Evolutionary conservation across 2,797 vertebrate species (phyloP).

Genomic region (Centroberyx gerrardi): DNA sequence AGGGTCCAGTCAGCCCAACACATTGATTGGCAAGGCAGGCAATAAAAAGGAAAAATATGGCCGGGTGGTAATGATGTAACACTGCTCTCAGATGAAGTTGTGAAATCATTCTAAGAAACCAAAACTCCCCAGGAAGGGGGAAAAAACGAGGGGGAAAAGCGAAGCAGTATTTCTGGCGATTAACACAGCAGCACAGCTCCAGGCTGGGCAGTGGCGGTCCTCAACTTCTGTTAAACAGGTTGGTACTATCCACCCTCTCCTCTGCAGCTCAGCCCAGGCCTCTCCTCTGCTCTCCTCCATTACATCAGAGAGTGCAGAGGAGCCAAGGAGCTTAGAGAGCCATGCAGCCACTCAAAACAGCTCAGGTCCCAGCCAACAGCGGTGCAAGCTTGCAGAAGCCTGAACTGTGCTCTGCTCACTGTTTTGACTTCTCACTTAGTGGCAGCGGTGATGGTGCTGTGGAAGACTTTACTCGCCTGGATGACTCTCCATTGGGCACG

Average conservation of each 20-base stretch:
- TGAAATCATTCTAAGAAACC: constrained; percentile 67
- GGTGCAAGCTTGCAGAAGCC: constrained; percentile 73
- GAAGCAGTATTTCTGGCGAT: constrained; percentile 48
- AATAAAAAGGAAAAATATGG: constrained; percentile 40
- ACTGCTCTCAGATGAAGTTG: constrained; percentile 51
- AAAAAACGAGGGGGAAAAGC: constrained; percentile 2
- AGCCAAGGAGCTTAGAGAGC: constrained; percentile 72
- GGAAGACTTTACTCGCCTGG: constrained; percentile 75
- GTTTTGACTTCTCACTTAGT: constrained; percentile 72
- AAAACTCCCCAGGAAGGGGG: constrained; percentile 41
- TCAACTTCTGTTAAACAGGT: constrained; percentile 71
- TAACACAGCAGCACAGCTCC: constrained; percentile 17
- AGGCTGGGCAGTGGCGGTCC: constrained; percentile 50
- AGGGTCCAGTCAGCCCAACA: constrained; percentile 38
- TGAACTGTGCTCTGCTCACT: constrained; percentile 36
- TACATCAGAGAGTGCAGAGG: constrained; percentile 72
- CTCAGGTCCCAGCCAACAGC: constrained; percentile 55
- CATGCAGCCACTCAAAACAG: constrained; percentile 58
- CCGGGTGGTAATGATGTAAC: constrained; percentile 68
- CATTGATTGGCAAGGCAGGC: constrained; percentile 42
- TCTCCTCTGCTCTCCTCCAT: constrained; percentile 66
- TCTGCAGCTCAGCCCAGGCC: constrained; percentile 33
- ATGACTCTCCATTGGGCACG: constrained; percentile 56
- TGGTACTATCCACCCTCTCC: constrained; percentile 58
- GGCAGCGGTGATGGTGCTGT: constrained; percentile 54